Percentiles rank a stretch among this genome's conserved stretches.
These are phyloP conservation scores for Chalcosyrphus nemorum DNA, from an alignment of 2,888 invertebrate genomes.

Conservation along the genomic window DNA sequence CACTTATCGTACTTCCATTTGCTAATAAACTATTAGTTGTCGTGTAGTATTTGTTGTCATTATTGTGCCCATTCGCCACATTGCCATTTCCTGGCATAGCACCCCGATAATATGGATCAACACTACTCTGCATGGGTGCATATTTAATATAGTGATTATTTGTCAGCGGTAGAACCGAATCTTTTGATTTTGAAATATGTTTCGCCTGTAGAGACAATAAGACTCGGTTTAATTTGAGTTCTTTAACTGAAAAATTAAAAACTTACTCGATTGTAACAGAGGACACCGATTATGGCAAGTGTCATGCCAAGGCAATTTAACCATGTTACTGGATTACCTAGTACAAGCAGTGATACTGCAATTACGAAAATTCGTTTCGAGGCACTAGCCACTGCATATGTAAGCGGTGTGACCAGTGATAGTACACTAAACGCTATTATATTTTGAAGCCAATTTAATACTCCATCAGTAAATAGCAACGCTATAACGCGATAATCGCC, in stretches of 20 bases:
- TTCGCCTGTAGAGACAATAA: slow-evolving; percentile 86
- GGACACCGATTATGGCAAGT: slow-evolving; percentile 93
- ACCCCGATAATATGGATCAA: slow-evolving; percentile 77
- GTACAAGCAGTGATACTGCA: slow-evolving; percentile 91
- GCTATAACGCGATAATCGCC: slow-evolving; percentile 84
- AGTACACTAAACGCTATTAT: slow-evolving; percentile 97
- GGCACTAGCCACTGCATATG: slow-evolving; percentile 97
- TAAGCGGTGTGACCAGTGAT: slow-evolving; percentile 94
- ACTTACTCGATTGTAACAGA: slow-evolving; percentile 92
- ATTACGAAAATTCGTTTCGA: slow-evolving; percentile 97
- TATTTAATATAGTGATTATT: slow-evolving; percentile 81
- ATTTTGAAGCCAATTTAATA: slow-evolving; percentile 96
- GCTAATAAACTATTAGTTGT: slow-evolving; percentile 77
- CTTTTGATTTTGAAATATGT: slow-evolving; percentile 85
- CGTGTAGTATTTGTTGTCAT: slow-evolving; percentile 70
- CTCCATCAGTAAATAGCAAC: slow-evolving; percentile 89
- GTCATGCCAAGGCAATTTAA: slow-evolving; percentile 95
- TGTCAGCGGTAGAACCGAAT: slow-evolving; percentile 84
- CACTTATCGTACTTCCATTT: slow-evolving; percentile 78
- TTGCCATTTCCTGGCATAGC: slow-evolving; percentile 74
- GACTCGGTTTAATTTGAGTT: no score
- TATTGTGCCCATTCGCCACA: slow-evolving; percentile 72
- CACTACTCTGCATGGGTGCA: slow-evolving; percentile 76
- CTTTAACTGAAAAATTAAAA: not conserved
- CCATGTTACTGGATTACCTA: slow-evolving; percentile 95